Evolutionary conservation across 2,113 vertebrate genomes (phyloP).

Genomic region (Myodes glareolus): DNA sequence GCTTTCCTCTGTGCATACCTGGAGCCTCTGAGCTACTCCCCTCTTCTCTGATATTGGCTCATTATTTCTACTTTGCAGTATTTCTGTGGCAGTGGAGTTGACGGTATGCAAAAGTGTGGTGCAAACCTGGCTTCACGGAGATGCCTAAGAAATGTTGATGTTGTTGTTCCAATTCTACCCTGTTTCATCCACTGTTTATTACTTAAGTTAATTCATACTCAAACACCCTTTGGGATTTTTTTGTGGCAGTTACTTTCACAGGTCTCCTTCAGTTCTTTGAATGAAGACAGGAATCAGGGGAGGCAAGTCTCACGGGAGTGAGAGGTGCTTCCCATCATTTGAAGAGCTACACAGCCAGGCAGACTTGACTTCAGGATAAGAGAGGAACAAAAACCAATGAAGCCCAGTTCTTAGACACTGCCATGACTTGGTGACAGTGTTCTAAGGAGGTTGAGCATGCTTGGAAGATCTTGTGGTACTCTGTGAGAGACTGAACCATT

Average conservation of each 20-base stretch:
- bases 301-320: neutral
- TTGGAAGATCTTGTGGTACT: neutral
- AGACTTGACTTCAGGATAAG: neutral
- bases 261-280: slow-evolving; percentile 12
- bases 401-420: neutral
- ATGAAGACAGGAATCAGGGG: neutral
- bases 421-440: neutral
- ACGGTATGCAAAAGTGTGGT: neutral
- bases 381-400: neutral
- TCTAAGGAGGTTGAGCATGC: neutral
- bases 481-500: neutral
- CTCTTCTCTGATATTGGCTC: slow-evolving; percentile 8
- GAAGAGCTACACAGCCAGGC: neutral
- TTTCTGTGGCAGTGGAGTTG: neutral
- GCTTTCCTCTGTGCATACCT: neutral
- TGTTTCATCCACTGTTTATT: neutral
- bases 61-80: neutral
- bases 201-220: neutral
- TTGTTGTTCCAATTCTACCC: neutral
- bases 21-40: neutral
- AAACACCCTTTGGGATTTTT: neutral
- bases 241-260: neutral
- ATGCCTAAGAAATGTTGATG: neutral
- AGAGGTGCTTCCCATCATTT: neutral
- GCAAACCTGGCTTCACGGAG: neutral